Percentiles rank a stretch among this genome's conserved stretches.
These are phyloP conservation scores for Lamprotornis superbus DNA, from an alignment of 2,113 vertebrate genomes.

Conservation along the genomic window DNA sequence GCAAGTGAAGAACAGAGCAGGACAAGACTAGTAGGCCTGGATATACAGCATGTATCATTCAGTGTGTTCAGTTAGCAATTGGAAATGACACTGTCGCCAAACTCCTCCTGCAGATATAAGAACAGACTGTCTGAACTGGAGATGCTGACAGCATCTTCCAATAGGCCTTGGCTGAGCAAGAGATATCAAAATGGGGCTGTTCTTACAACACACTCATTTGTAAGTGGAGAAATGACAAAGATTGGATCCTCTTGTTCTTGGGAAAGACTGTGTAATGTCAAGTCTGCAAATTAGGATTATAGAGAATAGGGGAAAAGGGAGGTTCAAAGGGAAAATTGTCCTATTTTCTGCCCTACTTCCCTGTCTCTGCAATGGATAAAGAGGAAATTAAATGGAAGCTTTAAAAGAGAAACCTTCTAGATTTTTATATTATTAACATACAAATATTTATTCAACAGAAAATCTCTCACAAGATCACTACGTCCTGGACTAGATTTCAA, in stretches of 20 bases:
- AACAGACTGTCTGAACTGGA: not conserved
- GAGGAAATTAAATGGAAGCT: not conserved
- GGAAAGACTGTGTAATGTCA: not conserved
- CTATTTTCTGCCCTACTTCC: not conserved
- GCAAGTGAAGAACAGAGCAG: not conserved
- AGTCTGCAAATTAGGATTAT: not conserved
- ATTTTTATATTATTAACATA: not conserved
- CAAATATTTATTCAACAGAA: not conserved
- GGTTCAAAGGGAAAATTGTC: not conserved
- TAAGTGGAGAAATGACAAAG: not conserved
- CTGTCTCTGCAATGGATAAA: not conserved
- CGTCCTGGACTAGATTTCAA: not conserved
- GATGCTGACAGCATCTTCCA: not conserved
- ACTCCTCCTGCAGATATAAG: accelerated
- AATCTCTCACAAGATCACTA: not conserved
- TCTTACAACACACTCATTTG: not conserved
- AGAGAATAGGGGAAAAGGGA: not conserved
- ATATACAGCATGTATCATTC: no score
- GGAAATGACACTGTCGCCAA: not conserved
- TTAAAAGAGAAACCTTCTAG: not conserved
- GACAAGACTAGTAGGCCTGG: not conserved
- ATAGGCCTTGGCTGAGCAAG: not conserved
- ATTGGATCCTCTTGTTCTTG: not conserved
- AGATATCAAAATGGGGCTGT: not conserved
- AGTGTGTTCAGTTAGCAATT: not conserved